Base-by-base conservation (phyloP, 2,888 invertebrate genomes). In the Cataglyphis rosenhaueri region DNA sequence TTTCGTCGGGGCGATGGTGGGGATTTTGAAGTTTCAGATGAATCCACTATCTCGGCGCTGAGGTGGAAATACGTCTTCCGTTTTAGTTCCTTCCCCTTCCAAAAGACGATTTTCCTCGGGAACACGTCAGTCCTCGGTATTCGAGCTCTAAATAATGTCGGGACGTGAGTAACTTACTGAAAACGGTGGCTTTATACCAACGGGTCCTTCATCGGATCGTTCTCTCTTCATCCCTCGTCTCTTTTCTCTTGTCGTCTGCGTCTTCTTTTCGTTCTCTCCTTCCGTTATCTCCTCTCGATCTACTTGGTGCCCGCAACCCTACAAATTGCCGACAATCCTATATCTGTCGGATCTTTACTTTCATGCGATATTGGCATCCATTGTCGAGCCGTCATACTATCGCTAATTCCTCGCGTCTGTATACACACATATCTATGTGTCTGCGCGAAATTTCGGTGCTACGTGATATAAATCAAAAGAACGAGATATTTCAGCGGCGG, bases 111-210 rank as follows among this genome's bases (percentile, higher is more conserved):
- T 91, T 85, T 83, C 84, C 71, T 81, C 57, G 68, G 81, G 75
- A 85, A 85, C 85, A 82, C 85, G 84, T 86, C 86, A 87, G 82
- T 89, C 83, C 86, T 83, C 81, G 86, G 85, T 84, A 83, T 87
- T 86, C 87, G 82, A 79, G 88, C 84, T 87, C 86, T 87, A 87
- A 91, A 90, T 90, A 88, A 90, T 85, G 88, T 75, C 66, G 85
- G 85, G 62, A 89, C 90, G 91, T 90, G 89, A 90, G 88, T 82
- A 84, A 87, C 85, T 82, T 89, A 87, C 89, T 81, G 85, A 87
- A 86, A 86, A 87, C 75, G 87, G 29, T 86, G 78, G 85, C 84
- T 86, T 85, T 83, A 62, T 76, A 44, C 71, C 82, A 76, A 70
- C 75, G 83, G 83, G 79, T 84, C 79, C 84, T 85, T 83, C 86